Base-by-base conservation (phyloP, 23 tunicate genomes). In the Halocynthia aurantium region DNA sequence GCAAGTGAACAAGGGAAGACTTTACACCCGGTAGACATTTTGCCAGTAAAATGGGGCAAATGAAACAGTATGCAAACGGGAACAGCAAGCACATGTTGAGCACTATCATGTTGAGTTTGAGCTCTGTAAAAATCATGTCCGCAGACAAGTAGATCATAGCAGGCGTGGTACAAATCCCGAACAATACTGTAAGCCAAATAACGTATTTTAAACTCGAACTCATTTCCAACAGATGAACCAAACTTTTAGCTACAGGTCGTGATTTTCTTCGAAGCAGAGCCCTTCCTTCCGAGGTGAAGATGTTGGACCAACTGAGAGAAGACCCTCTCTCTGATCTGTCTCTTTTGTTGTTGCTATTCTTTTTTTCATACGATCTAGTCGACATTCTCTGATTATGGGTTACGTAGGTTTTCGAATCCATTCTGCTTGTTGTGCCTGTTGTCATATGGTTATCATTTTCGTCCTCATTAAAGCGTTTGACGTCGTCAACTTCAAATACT, bases 21-120 rank as follows among this genome's bases (percentile, higher is more conserved):
- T 90, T 84, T 6, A 90, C 88, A 21, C 96, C 96, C 20, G 96
- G 96, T 52, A 90, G 89, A 71, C 96, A 90, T 44, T 76, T 82
- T 60, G 76, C 82, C 55, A 90, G 55, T 22, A 90, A 76, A 55
- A 90, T 71, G 9, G 96, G 96, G 31, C 96, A 83, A 19, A 90
- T 69, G 31, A 73, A 76, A 57, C 96, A 90, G 62, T 90, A 90
- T 5, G 84, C 77, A 70, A 78, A 90, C 8, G 96, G 96, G 51
- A 78, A 84, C 13, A 82, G 56, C 17, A 90, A 67, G 55, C 89
- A 90, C 15, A 81, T 53, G 72, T 90, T 90, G 64, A 90, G 60
- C 8, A 79, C 76, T 7, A 90, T 76, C 96, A 84, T 90, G 51
- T 90, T 84, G 52, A 90, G 52, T 53, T 52, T 67, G 6, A 81